Conservation (phyloP, 2,797 vertebrate species). For the Pseudochaenichthys georgianus region DNA sequence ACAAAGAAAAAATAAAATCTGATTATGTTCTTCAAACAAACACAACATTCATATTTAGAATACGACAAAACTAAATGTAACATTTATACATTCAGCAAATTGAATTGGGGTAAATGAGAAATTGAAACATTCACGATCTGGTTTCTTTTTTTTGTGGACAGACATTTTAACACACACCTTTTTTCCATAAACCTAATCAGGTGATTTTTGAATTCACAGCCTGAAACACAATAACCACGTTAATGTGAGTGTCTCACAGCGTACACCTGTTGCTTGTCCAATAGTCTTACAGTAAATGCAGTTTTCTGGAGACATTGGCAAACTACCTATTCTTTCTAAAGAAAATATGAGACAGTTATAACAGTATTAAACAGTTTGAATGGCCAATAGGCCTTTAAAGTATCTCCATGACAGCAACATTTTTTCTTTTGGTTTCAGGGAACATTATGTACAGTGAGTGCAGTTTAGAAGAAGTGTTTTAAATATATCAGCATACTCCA, state of each 20-base stretch:
- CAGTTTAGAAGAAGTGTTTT: conserved; percentile 1
- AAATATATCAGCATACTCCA: background rate
- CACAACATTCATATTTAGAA: background rate
- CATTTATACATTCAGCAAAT: background rate
- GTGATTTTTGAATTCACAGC: too few relatives aligned
- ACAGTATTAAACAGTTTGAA: too few relatives aligned
- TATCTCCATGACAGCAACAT: background rate
- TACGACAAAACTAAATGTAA: background rate
- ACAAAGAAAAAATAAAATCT: background rate
- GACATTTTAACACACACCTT: too few relatives aligned
- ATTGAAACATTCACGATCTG: background rate
- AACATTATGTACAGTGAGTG: background rate
- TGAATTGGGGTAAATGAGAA: background rate
- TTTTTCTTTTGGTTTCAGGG: background rate
- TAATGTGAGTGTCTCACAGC: too few relatives aligned
- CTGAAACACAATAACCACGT: too few relatives aligned
- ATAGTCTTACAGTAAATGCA: too few relatives aligned
- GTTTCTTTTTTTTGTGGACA: background rate
- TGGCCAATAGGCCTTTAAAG: background rate
- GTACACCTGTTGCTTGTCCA: too few relatives aligned
- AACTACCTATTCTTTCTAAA: too few relatives aligned
- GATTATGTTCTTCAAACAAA: background rate
- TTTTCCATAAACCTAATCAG: too few relatives aligned
- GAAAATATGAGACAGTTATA: too few relatives aligned
- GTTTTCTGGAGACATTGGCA: too few relatives aligned